Base-by-base conservation (phyloP, 2,888 invertebrate genomes). In the Watsonalla binaria region DNA sequence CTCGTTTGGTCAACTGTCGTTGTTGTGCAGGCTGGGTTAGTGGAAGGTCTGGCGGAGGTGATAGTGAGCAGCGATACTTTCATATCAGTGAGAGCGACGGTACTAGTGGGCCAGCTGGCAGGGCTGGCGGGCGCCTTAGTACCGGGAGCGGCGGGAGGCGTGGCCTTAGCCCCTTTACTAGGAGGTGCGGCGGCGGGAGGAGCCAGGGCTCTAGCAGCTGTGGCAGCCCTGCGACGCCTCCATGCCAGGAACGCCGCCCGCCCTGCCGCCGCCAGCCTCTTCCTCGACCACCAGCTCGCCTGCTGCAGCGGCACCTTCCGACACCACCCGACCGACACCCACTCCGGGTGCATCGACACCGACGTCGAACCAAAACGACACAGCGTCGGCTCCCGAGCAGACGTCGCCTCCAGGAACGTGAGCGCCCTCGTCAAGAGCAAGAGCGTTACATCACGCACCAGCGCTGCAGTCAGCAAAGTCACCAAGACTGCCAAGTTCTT, bases 21-120 rank as follows among this genome's bases (percentile, higher is more conserved):
- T 24, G 6, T 8, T 42, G 9, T 76, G 55, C 80, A 91, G 91
- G 94, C 94, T 58, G 98, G 98, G 37, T 88, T 98, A 52, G 91
- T 98, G 56, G 96, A 96, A 76, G 98, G 98, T 15, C 90, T 99
- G 62, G 96, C 97, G 39, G 97, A 98, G 90, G 98, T 98, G 37
- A 96, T 98, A 64, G 95, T 97, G 46, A 95, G 96, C 52, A 96
- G 96, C 76, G 97, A 98, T 80, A 95, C 95, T 14, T 95, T 96
- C 78, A 94, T 98, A 69, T 97, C 97, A 57, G 96, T 98, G 62
- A 93, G 97, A 66, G 97, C 98, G 51, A 98, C 98, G 14, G 95
- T 98, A 63, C 90, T 99, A 54, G 90, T 98, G 66, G 97, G 96
- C 56, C 97, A 98, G 86, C 92, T 99, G 53, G 89, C 98, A 70